A percentile compares a stretch with the other conserved stretches of the same genome.
Conservation (phyloP, 2,113 vertebrate genomes). For the Epinephelus lanceolatus region DNA sequence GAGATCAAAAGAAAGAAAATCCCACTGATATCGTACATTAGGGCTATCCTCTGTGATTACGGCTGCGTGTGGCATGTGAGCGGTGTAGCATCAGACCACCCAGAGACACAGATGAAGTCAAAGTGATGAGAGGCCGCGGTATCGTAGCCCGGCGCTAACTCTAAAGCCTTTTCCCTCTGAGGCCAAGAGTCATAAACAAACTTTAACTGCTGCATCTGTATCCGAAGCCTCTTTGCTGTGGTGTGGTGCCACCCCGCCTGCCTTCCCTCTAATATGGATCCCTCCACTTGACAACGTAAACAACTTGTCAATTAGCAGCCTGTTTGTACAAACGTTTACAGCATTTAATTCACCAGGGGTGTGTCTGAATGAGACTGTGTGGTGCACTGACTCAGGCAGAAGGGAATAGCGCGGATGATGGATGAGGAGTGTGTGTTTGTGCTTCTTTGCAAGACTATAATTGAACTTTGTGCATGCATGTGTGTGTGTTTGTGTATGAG, state of each 20-base stretch:
- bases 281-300: slow-evolving; percentile 69
- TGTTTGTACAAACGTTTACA: slow-evolving; percentile 72
- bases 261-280: slow-evolving; percentile 52
- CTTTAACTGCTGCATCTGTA: slow-evolving; percentile 58
- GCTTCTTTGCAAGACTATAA: slow-evolving; percentile 29
- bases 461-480: slow-evolving; percentile 12
- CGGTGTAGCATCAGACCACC: slow-evolving; percentile 50
- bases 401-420: slow-evolving; percentile 15
- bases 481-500: not conserved
- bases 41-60: slow-evolving; percentile 37
- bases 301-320: slow-evolving; percentile 76
- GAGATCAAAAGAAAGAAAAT: slow-evolving; percentile 54
- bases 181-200: slow-evolving; percentile 54
- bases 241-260: slow-evolving; percentile 24
- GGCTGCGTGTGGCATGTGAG: slow-evolving; percentile 30
- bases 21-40: slow-evolving; percentile 34
- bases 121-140: slow-evolving; percentile 31
- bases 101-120: slow-evolving; percentile 50
- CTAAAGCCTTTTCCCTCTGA: slow-evolving; percentile 46
- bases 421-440: slow-evolving; percentile 34
- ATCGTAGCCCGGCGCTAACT: slow-evolving; percentile 33
- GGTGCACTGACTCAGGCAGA: slow-evolving; percentile 7
- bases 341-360: slow-evolving; percentile 45
- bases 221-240: slow-evolving; percentile 55
- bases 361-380: slow-evolving; percentile 40